Conservation (phyloP, 1,140 invertebrate genomes). For the Drosophila ercepeae region DNA sequence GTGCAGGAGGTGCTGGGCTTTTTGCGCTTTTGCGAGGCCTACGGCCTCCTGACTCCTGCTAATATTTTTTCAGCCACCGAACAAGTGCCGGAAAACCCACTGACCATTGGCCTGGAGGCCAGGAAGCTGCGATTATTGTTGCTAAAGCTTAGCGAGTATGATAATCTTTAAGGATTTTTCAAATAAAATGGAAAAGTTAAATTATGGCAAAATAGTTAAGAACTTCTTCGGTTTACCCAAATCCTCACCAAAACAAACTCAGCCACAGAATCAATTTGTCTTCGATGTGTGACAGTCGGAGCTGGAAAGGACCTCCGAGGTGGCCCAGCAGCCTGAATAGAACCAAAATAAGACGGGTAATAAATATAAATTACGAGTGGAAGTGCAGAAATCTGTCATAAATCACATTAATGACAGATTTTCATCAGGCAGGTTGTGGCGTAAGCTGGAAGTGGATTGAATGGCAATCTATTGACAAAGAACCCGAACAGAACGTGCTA, state of each 20-base stretch:
- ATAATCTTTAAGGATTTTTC: conserved; percentile 29
- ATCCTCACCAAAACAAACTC: conserved; percentile 3
- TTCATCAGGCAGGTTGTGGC: conserved; percentile 39
- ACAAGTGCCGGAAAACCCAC: conserved; percentile 66
- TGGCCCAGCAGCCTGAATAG: conserved; percentile 1
- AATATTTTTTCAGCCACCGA: conserved; percentile 75
- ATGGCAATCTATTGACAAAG: conserved; percentile 41
- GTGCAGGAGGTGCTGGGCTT: conserved; percentile 95
- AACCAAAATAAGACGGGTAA: conserved; percentile 43
- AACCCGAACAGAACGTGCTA: conserved; percentile 31
- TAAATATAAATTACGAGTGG: conserved; percentile 57
- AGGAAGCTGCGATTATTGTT: conserved; percentile 70
- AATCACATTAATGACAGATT: conserved; percentile 62
- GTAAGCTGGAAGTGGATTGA: conserved; percentile 32
- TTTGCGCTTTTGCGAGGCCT: conserved; percentile 92
- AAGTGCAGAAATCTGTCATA: conserved; percentile 51
- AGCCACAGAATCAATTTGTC: conserved; percentile 26
- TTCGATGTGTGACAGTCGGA: conserved; percentile 25
- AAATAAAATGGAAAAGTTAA: neutral
- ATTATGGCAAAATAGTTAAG: too few species aligned
- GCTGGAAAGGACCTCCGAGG: conserved; percentile 13
- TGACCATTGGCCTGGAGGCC: conserved; percentile 82
- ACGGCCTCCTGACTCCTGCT: conserved; percentile 78
- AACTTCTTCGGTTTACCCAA: neutral
- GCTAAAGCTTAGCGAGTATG: conserved; percentile 79